Evolutionary conservation across 2,797 vertebrate species (phyloP), one percentile per base, ranked within the genome.

Genomic region (Fundulus diaphanus): DNA sequence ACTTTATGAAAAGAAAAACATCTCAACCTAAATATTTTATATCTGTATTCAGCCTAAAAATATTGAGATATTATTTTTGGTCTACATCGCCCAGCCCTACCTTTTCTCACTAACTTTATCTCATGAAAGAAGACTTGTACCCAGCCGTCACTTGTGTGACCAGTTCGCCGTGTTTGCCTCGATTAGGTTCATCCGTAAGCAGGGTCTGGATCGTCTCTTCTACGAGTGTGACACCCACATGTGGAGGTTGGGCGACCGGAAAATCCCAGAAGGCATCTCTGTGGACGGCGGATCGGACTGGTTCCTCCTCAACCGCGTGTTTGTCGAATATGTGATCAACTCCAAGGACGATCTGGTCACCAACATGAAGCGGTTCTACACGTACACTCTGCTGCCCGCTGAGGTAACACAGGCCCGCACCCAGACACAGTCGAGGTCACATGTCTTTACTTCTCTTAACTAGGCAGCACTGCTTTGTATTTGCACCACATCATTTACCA

Each of bases 271-370:
- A 63, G 98, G 97, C 87, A 96, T 99, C 20, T 92, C 97, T 0
- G 97, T 99, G 0, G 98, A 99, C 1, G 98, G 98, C 0, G 98
- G 98, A 0, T 99, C 98, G 0, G 98, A 99, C 76, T 99, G 98
- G 98, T 99, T 99, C 90, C 96, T 99, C 59, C 95, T 99, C 7
- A 99, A 98, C 90, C 96, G 97, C 74, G 93, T 96, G 88, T 99
- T 99, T 74, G 96, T 99, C 75, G 98, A 99, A 56, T 99, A 99
- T 1, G 96, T 99, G 85, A 97, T 97, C 0, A 97, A 96, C 88
- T 97, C 98, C 37, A 95, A 92, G 1, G 98, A 99, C 0, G 93
- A 99, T 29, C 93, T 99, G 82, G 97, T 99, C 76, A 96, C 95
- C 74, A 98, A 95, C 94, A 99, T 99, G 98, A 99, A 97, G 84